phyloP scores from a whole-genome alignment of 2,113 vertebrate genomes.

The Paraplagusia blochii region DNA sequence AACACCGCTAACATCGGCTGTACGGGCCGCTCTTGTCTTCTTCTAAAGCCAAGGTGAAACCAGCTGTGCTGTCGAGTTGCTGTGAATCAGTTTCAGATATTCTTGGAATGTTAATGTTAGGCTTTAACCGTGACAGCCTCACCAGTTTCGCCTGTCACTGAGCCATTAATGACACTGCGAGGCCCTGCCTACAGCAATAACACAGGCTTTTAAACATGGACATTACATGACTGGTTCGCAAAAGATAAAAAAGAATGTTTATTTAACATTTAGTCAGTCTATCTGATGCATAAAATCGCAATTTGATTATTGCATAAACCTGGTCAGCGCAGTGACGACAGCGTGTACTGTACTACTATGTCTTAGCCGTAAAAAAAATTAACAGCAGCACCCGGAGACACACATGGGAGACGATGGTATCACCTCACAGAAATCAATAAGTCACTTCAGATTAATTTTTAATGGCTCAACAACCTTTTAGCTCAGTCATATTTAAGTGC shows the following conservation, averaged over 20 bases:
- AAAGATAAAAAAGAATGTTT: neutral
- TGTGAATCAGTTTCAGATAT: slow-evolving; percentile 68
- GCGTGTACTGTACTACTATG: too few species aligned
- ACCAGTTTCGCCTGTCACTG: slow-evolving; percentile 35
- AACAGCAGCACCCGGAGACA: too few species aligned
- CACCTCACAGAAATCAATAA: neutral
- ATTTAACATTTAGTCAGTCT: too few species aligned
- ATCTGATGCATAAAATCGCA: too few species aligned
- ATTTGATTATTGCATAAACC: too few species aligned
- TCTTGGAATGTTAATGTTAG: slow-evolving; percentile 72
- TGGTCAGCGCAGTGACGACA: too few species aligned
- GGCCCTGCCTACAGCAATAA: slow-evolving; percentile 16
- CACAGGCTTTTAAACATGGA: slow-evolving; percentile 4
- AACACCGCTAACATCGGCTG: slow-evolving; percentile 36
- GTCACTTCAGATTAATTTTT: too few species aligned
- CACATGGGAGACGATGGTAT: too few species aligned
- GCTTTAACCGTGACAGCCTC: slow-evolving; percentile 51
- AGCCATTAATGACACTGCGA: slow-evolving; percentile 52
- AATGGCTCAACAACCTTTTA: too few species aligned
- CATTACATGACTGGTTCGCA: neutral
- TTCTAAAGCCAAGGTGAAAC: slow-evolving; percentile 50
- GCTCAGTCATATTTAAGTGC: too few species aligned
- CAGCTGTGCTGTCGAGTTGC: slow-evolving; percentile 46
- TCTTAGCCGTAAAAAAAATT: too few species aligned
- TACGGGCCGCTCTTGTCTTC: slow-evolving; percentile 23